Percentiles rank a stretch among this genome's conserved stretches.
Evolutionary conservation across 1,140 invertebrate species (phyloP).

Genomic region (Hestina assimilis): DNA sequence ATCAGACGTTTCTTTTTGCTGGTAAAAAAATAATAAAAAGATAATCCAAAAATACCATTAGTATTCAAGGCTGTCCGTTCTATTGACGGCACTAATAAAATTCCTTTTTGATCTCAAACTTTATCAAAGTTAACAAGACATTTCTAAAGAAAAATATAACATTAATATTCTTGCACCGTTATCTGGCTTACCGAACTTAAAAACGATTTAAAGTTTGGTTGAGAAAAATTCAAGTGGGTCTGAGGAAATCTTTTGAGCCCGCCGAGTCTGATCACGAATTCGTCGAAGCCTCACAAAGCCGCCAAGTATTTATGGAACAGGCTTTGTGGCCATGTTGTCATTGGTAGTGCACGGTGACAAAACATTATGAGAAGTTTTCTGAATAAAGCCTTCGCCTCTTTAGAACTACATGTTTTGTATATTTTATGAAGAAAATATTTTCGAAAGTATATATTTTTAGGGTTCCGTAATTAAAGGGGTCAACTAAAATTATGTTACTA

Average conservation of each 20-base stretch:
- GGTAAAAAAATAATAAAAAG: too few relatives aligned
- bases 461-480: too few relatives aligned
- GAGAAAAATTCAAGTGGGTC: conserved; percentile 3
- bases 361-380: too few relatives aligned
- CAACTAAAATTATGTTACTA: too few relatives aligned
- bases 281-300: background rate
- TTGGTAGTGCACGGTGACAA: background rate
- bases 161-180: conserved; percentile 5
- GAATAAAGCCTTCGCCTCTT: too few relatives aligned
- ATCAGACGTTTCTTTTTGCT: too few relatives aligned
- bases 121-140: background rate
- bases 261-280: conserved; percentile 10
- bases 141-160: conserved; percentile 5
- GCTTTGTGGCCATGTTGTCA: background rate
- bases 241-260: conserved; percentile 1
- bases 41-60: background rate
- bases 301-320: conserved; percentile 5
- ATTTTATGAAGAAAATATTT: too few relatives aligned
- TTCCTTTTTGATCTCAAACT: background rate
- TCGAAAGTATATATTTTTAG: too few relatives aligned
- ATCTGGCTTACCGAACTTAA: conserved; percentile 1
- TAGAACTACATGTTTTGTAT: too few relatives aligned
- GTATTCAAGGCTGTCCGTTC: background rate
- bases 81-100: background rate
- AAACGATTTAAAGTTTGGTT: conserved; percentile 10